phyloP scores from a whole-genome alignment of 2,888 invertebrate species.

The Trilocha varians region DNA sequence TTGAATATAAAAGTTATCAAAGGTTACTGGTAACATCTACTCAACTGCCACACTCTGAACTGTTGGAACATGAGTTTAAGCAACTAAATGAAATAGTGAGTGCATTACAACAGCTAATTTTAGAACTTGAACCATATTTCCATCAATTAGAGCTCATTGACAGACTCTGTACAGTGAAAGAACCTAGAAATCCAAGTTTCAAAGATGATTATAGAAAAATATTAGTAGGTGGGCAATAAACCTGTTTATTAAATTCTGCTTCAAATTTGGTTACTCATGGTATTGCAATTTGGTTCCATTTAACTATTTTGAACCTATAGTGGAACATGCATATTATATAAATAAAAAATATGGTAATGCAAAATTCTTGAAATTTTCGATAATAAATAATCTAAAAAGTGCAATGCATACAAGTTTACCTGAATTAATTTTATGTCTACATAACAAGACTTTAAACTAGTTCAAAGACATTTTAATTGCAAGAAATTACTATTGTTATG shows the following conservation, averaged over 20 bases:
- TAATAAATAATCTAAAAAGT: too few species aligned
- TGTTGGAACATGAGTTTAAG: conserved; percentile 36
- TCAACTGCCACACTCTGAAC: conserved; percentile 34
- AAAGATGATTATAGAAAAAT: conserved; percentile 56
- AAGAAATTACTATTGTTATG: neutral
- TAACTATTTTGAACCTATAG: too few species aligned
- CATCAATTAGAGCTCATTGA: conserved; percentile 48
- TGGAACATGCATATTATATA: too few species aligned
- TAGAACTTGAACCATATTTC: conserved; percentile 39
- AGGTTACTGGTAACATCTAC: conserved; percentile 31
- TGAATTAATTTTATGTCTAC: too few species aligned
- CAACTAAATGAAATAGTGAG: conserved; percentile 33
- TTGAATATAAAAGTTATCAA: conserved; percentile 32
- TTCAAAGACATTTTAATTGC: too few species aligned
- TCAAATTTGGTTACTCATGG: too few species aligned
- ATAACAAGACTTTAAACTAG: too few species aligned
- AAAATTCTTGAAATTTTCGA: too few species aligned
- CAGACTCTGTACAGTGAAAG: conserved; percentile 41
- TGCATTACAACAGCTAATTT: conserved; percentile 28
- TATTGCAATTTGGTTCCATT: too few species aligned
- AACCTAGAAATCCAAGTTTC: conserved; percentile 43
- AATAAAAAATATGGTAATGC: too few species aligned
- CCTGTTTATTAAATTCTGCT: too few species aligned
- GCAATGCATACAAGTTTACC: too few species aligned
- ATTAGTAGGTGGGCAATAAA: conserved; percentile 51